Conservation (phyloP, 2,113 vertebrate species). For the Calidris pugnax region DNA sequence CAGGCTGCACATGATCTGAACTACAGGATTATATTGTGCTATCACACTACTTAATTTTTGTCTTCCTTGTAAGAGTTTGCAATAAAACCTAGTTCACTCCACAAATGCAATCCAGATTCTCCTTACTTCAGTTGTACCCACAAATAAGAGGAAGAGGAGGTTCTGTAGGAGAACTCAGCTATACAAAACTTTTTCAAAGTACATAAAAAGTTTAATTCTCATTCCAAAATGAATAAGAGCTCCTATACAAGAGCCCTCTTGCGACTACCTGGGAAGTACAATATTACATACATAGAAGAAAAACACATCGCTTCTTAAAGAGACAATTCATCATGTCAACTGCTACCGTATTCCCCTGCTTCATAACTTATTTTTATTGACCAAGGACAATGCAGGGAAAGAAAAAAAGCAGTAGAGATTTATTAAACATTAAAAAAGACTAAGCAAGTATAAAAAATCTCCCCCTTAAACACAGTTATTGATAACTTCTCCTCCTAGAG, state of each 20-base stretch:
- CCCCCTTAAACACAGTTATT: slow-evolving; percentile 8
- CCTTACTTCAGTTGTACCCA: not conserved
- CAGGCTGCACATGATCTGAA: not conserved
- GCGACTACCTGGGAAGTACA: not conserved
- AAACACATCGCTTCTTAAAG: not conserved
- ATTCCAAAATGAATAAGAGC: not conserved
- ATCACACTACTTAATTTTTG: not conserved
- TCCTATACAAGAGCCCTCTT: not conserved
- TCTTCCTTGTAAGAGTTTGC: not conserved
- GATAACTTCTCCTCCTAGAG: slow-evolving; percentile 29
- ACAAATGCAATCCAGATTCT: not conserved
- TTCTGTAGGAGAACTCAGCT: not conserved
- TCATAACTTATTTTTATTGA: slow-evolving; percentile 57
- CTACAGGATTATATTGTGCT: not conserved
- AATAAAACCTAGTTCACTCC: not conserved
- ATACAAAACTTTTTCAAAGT: not conserved
- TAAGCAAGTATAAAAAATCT: slow-evolving; percentile 10
- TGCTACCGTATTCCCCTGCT: not conserved
- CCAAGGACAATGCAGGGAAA: slow-evolving; percentile 32
- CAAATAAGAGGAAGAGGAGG: not conserved
- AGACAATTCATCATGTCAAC: slow-evolving; percentile 21
- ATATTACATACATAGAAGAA: not conserved
- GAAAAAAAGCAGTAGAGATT: not conserved
- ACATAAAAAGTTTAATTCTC: not conserved
- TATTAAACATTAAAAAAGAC: slow-evolving; percentile 1